phyloP scores from a whole-genome alignment of 2,797 vertebrate genomes.

The Spondyliosoma cantharus region DNA sequence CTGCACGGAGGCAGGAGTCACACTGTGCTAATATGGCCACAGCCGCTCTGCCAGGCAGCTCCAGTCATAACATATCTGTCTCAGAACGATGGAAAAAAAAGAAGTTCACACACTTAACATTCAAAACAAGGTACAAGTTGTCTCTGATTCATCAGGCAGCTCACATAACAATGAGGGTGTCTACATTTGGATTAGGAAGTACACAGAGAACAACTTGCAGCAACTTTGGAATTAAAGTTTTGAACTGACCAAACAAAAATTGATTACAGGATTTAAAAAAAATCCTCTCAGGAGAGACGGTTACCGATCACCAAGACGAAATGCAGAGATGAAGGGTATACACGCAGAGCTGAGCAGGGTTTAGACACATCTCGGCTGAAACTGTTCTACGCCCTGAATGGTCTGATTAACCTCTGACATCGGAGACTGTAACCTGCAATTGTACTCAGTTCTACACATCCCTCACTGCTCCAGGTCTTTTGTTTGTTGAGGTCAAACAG shows the following conservation, averaged over 20 bases:
- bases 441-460: background rate
- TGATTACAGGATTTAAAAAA: background rate
- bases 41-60: conserved; percentile 52
- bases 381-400: background rate
- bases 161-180: conserved; percentile 14
- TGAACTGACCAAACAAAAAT: background rate
- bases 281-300: background rate
- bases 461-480: conserved; percentile 16
- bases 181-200: conserved; percentile 12
- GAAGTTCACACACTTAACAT: conserved; percentile 49
- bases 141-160: conserved; percentile 50
- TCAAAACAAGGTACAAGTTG: conserved; percentile 47
- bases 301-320: conserved; percentile 1
- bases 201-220: conserved; percentile 3
- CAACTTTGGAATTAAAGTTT: background rate
- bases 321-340: background rate
- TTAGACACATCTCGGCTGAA: background rate
- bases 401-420: conserved; percentile 16
- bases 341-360: background rate
- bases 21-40: conserved; percentile 66
- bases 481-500: conserved; percentile 14
- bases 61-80: conserved; percentile 66
- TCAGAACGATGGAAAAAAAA: conserved; percentile 25
- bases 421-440: background rate
- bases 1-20: conserved; percentile 57